Percentiles rank a stretch among this genome's conserved stretches.
Evolutionary conservation across 2,113 vertebrate genomes (phyloP).

Genomic region (Prietella phreatophila): DNA sequence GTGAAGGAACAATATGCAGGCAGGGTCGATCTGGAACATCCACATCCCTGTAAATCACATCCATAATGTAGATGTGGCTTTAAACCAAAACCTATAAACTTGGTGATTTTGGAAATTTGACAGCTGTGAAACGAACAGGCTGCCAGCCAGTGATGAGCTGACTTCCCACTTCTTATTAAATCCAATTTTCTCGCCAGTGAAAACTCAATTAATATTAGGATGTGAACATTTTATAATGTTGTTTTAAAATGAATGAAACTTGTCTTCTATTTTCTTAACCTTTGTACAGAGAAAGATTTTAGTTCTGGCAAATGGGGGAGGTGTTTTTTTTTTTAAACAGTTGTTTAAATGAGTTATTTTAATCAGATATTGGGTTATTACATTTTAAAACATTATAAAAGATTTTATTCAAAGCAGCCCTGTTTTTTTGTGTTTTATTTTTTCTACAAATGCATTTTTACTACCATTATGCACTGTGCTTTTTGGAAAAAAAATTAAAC

Average conservation of each 20-base stretch:
- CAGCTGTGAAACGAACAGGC: constrained; percentile 12
- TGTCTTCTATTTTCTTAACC: constrained; percentile 53
- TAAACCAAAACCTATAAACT: constrained; percentile 26
- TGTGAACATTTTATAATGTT: constrained; percentile 44
- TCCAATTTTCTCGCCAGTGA: constrained; percentile 7
- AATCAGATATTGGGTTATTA: constrained; percentile 51
- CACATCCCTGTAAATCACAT: background rate
- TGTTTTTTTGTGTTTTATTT: constrained; percentile 53
- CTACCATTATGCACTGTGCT: constrained; percentile 79
- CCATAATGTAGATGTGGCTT: background rate
- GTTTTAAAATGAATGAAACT: constrained; percentile 45
- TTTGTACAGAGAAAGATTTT: constrained; percentile 67
- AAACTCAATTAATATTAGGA: constrained; percentile 25
- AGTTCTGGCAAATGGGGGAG: constrained; percentile 64
- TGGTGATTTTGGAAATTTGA: background rate
- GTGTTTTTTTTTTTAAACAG: constrained; percentile 27
- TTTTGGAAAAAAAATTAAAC: constrained; percentile 69
- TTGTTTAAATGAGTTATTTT: constrained; percentile 64
- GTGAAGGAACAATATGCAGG: constrained; percentile 10
- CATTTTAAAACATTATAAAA: constrained; percentile 40
- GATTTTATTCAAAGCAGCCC: constrained; percentile 52
- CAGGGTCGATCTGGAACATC: background rate
- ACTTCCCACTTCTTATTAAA: background rate
- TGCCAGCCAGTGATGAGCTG: background rate
- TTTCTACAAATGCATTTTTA: constrained; percentile 66